Base-by-base conservation (phyloP, 2,113 vertebrate species). In the Cottus gobio region DNA sequence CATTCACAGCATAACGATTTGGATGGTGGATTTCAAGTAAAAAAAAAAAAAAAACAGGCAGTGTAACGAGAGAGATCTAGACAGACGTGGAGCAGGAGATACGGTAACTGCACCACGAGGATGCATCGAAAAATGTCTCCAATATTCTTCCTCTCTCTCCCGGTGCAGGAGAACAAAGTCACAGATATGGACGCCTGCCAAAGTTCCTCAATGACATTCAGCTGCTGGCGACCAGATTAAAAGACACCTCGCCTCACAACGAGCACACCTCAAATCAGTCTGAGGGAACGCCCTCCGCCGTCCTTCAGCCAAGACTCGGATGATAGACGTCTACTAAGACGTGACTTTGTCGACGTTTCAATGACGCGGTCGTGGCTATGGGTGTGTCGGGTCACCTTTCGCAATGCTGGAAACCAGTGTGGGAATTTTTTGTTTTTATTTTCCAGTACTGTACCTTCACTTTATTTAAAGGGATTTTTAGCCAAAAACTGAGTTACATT, bases 101-200 rank as follows among this genome's bases (percentile, higher is more conserved):
- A 48, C 63, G 48, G 28, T 46, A 42, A 71, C 52, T 52, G 42
- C 52, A 60, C 26, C 10, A 10, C 2, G 12, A 79, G 42, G 69
- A 83, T 63, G 75, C 75, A 65, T 77, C 24, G 8, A 70, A 84
- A 71, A 84, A 71, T 62, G 54, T 60, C 76, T 63, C n/a, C 64
- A 60, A 22, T 37, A 16, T 81, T 24, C 62, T 61, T 79, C 70
- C 68, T 20, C n/a, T 64, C 31, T 56, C 37, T 68, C 54, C 30
- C 68, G 28, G 42, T 54, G 58, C 65, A 76, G 77, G 24, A 83
- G 75, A 87, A 81, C 75, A 90, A 91, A 87, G 72, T 88, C 85
- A 85, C 70, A 57, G 65, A 77, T 57, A 46, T 83, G 87, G 76
- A 84, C 57, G 71, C 36, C 44, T 82, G 82, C 79, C 86, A 88